Conservation (phyloP, 2,797 vertebrate species). For the Rallus crepitans region DNA sequence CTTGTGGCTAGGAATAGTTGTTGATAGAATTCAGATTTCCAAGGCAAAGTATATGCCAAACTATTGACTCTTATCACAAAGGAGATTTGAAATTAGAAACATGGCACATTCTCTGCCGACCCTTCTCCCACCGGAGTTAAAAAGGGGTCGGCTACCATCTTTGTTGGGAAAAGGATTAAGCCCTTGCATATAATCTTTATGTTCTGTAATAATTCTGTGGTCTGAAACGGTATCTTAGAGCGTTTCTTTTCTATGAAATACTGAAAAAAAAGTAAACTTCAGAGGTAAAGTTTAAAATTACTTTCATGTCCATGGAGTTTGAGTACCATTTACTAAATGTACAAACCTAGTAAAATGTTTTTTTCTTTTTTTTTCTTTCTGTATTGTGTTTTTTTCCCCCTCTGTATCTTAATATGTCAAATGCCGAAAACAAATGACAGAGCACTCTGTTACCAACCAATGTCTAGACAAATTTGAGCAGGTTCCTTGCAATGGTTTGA, state of each 20-base stretch:
- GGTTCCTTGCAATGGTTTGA: neutral
- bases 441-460: neutral
- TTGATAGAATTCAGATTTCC: conserved; percentile 71
- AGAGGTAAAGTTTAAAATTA: conserved; percentile 70
- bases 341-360: conserved; percentile 70
- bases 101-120: conserved; percentile 59
- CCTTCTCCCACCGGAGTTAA: neutral
- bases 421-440: neutral
- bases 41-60: conserved; percentile 63
- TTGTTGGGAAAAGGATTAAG: conserved; percentile 56
- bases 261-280: conserved; percentile 61
- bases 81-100: conserved; percentile 73
- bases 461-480: neutral
- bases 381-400: conserved; percentile 37
- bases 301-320: conserved; percentile 68
- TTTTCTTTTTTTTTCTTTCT: conserved; percentile 56
- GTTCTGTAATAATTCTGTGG: conserved; percentile 77
- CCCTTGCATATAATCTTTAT: conserved; percentile 70
- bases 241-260: conserved; percentile 76
- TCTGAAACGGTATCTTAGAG: conserved; percentile 71
- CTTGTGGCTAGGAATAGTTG: conserved; percentile 78
- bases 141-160: neutral
- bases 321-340: conserved; percentile 73
- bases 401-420: neutral
- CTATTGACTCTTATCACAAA: conserved; percentile 49